Percentiles rank a stretch among this genome's conserved stretches.
phyloP scores from a whole-genome alignment of 2,113 vertebrate genomes.

The Orientallactaga bullata region DNA sequence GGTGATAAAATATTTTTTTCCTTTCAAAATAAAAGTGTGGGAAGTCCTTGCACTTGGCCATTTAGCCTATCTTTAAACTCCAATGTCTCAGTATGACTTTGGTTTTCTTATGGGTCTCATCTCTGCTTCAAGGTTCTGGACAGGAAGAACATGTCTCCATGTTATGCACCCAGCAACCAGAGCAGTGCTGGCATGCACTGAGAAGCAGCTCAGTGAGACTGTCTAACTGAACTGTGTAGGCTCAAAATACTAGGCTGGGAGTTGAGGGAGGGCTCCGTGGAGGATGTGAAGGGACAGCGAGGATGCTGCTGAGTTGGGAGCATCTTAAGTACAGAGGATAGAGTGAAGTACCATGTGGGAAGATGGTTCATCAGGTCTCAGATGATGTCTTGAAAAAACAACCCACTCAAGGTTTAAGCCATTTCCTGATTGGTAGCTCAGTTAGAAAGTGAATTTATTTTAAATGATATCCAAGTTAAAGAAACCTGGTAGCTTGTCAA shows the following conservation, averaged over 20 bases:
- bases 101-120: background rate
- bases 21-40: background rate
- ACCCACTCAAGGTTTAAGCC: background rate
- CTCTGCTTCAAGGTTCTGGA: background rate
- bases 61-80: background rate
- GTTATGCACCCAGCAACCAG: background rate
- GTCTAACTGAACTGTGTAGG: background rate
- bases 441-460: background rate
- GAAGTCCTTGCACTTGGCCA: background rate
- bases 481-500: background rate
- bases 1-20: background rate
- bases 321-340: background rate
- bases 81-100: background rate
- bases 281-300: background rate
- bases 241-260: background rate
- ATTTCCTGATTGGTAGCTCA: background rate
- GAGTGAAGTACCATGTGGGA: rapidly evolving
- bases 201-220: background rate
- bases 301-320: background rate
- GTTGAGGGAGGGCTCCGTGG: background rate
- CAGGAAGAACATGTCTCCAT: background rate
- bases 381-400: background rate
- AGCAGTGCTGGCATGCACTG: background rate
- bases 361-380: background rate
- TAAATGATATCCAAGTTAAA: background rate